These are phyloP conservation scores for Cheilosia pagana DNA, from an alignment of 2,888 invertebrate genomes.

Conservation along the genomic window DNA sequence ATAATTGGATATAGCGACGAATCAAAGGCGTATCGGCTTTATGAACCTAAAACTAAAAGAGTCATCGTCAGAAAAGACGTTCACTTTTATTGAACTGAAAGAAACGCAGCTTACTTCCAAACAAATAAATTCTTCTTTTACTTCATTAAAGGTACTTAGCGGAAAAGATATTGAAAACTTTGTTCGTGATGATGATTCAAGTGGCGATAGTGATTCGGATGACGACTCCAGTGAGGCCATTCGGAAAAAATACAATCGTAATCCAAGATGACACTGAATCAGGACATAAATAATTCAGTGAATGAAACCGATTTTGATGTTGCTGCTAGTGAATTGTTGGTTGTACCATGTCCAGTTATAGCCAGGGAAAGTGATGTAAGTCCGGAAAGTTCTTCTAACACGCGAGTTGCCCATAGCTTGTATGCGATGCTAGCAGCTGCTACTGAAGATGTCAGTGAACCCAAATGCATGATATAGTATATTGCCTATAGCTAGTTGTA, in stretches of 20 bases:
- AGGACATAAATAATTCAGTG: slow-evolving; percentile 13
- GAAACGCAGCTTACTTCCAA: background rate
- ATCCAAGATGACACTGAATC: background rate
- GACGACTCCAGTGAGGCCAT: slow-evolving; percentile 8
- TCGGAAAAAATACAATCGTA: background rate
- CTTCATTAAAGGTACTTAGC: background rate
- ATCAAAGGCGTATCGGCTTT: slow-evolving; percentile 2
- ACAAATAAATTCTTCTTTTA: background rate
- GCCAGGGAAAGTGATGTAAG: too few relatives aligned
- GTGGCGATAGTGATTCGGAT: slow-evolving; percentile 11
- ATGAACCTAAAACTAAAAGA: background rate
- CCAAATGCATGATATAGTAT: too few relatives aligned
- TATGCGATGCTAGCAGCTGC: too few relatives aligned
- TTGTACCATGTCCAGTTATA: background rate
- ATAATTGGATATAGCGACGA: slow-evolving; percentile 11
- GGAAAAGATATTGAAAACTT: background rate
- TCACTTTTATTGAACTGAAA: slow-evolving; percentile 56
- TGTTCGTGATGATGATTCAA: slow-evolving; percentile 18
- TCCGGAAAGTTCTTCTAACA: too few relatives aligned
- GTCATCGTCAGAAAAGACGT: slow-evolving; percentile 36
- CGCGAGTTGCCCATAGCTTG: too few relatives aligned
- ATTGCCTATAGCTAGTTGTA: too few relatives aligned
- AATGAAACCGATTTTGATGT: slow-evolving; percentile 23
- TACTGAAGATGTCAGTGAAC: too few relatives aligned
- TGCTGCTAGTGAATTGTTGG: slow-evolving; percentile 8